phyloP scores from a whole-genome alignment of 2,888 invertebrate genomes.

The Sturmia bella region DNA sequence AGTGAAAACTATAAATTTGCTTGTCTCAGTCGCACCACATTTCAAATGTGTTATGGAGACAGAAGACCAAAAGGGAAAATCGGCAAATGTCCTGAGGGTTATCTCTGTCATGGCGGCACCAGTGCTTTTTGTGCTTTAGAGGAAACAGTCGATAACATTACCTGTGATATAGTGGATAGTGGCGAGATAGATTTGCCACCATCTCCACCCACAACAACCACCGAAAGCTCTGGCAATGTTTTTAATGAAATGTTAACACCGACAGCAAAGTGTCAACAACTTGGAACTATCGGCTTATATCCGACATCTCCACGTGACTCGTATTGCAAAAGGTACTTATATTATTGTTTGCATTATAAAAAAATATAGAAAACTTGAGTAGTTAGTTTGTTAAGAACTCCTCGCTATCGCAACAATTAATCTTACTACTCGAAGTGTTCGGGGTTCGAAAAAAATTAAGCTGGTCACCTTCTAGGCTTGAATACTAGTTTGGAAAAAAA shows the following conservation, averaged over 20 bases:
- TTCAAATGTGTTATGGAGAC: conserved; percentile 79
- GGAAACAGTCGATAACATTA: conserved; percentile 60
- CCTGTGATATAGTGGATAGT: conserved; percentile 75
- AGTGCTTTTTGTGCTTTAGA: conserved; percentile 74
- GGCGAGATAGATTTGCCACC: conserved; percentile 23
- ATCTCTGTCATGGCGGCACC: conserved; percentile 75
- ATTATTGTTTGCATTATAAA: too few relatives aligned
- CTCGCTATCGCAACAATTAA: neutral
- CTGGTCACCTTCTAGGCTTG: too few relatives aligned
- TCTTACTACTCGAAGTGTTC: too few relatives aligned
- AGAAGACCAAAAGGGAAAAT: conserved; percentile 73
- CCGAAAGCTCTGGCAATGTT: conserved; percentile 17
- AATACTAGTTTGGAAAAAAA: too few relatives aligned
- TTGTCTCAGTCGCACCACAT: conserved; percentile 76
- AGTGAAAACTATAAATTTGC: conserved; percentile 77
- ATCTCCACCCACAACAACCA: conserved; percentile 43
- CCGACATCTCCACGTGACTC: conserved; percentile 75
- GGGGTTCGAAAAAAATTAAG: too few relatives aligned
- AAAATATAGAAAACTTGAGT: too few relatives aligned
- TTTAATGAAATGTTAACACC: conserved; percentile 70
- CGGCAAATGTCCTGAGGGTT: conserved; percentile 75
- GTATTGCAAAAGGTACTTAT: conserved; percentile 75
- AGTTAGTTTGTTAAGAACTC: neutral
- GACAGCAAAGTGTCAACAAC: conserved; percentile 72
- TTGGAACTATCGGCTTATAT: conserved; percentile 74